phyloP scores from a whole-genome alignment of 2,888 invertebrate genomes.

The Glaucopsyche alexis region DNA sequence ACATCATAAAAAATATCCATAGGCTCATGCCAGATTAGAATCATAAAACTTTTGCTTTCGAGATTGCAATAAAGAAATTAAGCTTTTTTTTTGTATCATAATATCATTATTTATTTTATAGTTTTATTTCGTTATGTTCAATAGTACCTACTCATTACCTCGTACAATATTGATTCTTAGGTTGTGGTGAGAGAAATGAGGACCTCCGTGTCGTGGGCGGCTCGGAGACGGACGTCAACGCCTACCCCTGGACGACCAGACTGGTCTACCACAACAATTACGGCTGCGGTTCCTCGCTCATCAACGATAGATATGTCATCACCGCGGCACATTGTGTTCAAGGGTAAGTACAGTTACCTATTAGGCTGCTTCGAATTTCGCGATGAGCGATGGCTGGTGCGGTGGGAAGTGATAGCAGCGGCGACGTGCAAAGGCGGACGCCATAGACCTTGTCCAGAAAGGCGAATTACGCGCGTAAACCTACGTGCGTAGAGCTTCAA shows the following conservation, averaged over 20 bases:
- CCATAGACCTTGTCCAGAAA: no score
- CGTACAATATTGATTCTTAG: slow-evolving; percentile 71
- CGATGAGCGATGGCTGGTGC: no score
- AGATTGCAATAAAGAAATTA: background rate
- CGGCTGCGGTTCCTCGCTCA: slow-evolving; percentile 93
- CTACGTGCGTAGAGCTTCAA: no score
- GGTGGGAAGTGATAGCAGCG: background rate
- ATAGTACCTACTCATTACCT: no score
- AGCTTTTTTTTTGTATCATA: background rate
- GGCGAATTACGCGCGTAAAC: no score
- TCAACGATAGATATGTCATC: slow-evolving; percentile 92
- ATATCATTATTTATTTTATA: background rate
- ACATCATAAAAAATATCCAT: background rate
- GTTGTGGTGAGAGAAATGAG: slow-evolving; percentile 90
- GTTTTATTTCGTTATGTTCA: background rate
- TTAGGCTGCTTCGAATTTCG: background rate
- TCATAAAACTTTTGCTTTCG: slow-evolving; percentile 14
- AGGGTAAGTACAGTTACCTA: slow-evolving; percentile 80
- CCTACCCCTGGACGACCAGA: slow-evolving; percentile 93
- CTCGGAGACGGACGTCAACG: slow-evolving; percentile 84
- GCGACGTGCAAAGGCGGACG: no score
- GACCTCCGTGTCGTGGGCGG: slow-evolving; percentile 92
- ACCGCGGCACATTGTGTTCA: slow-evolving; percentile 94
- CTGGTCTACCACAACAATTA: slow-evolving; percentile 92
- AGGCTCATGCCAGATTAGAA: background rate